Evolutionary conservation across 2,888 invertebrate species (phyloP), one percentile per base, ranked within the genome.

Genomic region (Pegoplata infirma): DNA sequence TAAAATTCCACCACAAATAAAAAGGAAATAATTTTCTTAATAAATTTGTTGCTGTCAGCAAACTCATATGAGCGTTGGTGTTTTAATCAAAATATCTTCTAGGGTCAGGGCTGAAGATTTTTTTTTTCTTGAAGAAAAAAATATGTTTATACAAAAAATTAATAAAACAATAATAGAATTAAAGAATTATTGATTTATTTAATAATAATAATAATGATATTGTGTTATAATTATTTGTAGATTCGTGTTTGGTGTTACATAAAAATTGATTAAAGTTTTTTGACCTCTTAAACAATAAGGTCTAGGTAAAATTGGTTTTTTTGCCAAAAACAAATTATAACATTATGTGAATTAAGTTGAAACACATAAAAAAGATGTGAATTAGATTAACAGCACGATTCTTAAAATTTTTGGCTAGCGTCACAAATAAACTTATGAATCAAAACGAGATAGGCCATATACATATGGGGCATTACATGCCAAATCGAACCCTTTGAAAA

Each of bases 1-100:
- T 10, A 32, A 68, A 23, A 56, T 21, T 23, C 40, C 23, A 17
- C 5, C 17, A 47, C 6, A 25, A n/a, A n/a, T 19, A n/a, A 49
- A 69, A 69, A 69, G 69, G 69, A 69, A 69, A 69, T 59, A 59
- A 59, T 69, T 69, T 69, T 69, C 59, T 69, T 53, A 69, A 53
- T 53, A 23, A 69, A 17, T 58, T 59, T 69, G 40, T 47, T n/a
- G 59, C 69, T 53, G 59, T 53, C 59, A 59, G 51, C 28, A 17
- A 25, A 8, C 32, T 32, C 12, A 32, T 32, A n/a, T 8, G 36
- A 36, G 40, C 17, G 25, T 55, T 55, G 32, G 3, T 6, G 51
- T 55, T 32, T 23, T 0, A 40, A 17, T 17, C 28, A 55, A 56
- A 3, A 2, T 36, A 36, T 28, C 19, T 12, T 12, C 59, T 53